phyloP scores from a whole-genome alignment of 2,113 vertebrate species.

The Sus scrofa region DNA sequence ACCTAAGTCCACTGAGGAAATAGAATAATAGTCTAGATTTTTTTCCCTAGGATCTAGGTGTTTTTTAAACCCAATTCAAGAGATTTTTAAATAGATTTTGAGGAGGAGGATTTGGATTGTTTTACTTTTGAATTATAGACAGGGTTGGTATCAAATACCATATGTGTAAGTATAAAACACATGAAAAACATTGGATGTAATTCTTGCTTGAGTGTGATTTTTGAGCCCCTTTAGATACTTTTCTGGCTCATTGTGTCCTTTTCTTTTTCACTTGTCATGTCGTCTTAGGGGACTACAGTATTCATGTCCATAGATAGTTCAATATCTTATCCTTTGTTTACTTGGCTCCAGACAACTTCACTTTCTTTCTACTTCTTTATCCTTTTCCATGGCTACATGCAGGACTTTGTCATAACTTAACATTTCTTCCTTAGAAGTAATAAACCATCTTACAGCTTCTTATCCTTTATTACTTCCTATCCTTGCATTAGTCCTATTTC shows the following conservation, averaged over 20 bases:
- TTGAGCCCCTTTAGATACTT: background rate
- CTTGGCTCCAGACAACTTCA: background rate
- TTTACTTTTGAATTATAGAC: conserved; percentile 12
- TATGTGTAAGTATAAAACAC: background rate
- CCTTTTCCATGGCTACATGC: background rate
- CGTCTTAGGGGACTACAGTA: background rate
- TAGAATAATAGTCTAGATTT: background rate
- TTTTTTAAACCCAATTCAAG: background rate
- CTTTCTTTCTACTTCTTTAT: background rate
- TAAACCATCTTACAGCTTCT: background rate
- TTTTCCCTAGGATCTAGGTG: background rate
- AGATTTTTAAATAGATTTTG: background rate
- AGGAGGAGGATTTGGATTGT: background rate
- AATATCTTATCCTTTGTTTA: background rate
- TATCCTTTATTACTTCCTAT: background rate
- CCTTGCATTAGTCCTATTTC: background rate
- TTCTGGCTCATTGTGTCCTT: background rate
- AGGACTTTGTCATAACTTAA: background rate
- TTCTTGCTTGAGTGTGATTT: background rate
- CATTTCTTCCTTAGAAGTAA: background rate
- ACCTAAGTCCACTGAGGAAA: background rate
- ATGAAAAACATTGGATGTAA: background rate
- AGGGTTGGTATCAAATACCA: background rate
- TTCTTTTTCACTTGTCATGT: background rate
- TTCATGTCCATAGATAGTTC: background rate